Conservation (phyloP, 2,888 invertebrate species). For the Ormyrus thymus region DNA sequence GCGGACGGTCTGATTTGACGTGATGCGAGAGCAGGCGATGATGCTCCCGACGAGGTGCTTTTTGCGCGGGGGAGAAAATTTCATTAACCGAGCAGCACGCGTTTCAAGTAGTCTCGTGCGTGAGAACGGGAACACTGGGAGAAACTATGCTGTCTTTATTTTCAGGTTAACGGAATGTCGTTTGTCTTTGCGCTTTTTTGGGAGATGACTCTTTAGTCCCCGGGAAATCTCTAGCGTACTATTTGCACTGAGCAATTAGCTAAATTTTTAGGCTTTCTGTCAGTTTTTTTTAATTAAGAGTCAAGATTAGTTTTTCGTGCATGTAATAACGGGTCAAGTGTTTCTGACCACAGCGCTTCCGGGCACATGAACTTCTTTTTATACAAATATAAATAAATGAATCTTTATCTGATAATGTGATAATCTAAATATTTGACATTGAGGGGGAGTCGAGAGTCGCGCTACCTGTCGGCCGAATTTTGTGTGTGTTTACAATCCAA, state of each 20-base stretch:
- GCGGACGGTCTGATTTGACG: neutral
- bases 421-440: conserved; percentile 31
- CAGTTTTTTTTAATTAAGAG: no score
- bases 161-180: conserved; percentile 13
- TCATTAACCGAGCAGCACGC: conserved; percentile 18
- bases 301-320: no score
- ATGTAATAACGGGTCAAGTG: neutral
- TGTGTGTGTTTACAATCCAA: conserved; percentile 20
- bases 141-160: conserved; percentile 15
- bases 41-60: neutral
- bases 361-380: neutral
- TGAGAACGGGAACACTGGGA: conserved; percentile 40
- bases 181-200: neutral
- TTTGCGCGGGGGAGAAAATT: conserved; percentile 14
- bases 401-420: conserved; percentile 6
- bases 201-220: neutral
- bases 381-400: conserved; percentile 12
- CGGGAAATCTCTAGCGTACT: neutral
- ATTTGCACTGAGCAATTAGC: no score
- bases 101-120: neutral
- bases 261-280: no score
- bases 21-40: no score
- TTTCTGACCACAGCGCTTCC: conserved; percentile 6
- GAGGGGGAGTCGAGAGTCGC: neutral
- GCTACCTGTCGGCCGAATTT: conserved; percentile 23